Evolutionary conservation across 1,140 invertebrate species (phyloP).

Genomic region (Neodiprion virginianus): DNA sequence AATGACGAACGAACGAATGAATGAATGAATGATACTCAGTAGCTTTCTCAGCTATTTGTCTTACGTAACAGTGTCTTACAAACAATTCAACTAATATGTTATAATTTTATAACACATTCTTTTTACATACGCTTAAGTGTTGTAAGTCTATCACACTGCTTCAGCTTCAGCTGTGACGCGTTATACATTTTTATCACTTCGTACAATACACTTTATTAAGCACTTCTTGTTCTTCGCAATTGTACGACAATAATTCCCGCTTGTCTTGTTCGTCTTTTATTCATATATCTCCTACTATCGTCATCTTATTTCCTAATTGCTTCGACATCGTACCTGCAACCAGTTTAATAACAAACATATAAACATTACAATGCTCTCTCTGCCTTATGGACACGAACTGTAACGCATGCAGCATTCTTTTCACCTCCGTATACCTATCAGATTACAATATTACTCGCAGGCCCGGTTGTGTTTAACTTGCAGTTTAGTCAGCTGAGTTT

Average conservation of each 20-base stretch:
- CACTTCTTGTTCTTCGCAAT: background rate
- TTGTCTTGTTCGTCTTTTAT: conserved; percentile 7
- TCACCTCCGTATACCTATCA: background rate
- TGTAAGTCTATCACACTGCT: background rate
- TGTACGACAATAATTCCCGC: background rate
- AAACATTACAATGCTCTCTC: conserved; percentile 1
- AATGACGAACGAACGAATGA: conserved; percentile 17
- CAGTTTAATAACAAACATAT: conserved; percentile 1
- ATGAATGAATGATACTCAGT: conserved; percentile 9
- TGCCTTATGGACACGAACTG: background rate
- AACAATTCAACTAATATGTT: background rate
- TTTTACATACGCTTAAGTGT: background rate
- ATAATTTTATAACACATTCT: background rate
- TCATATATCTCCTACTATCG: background rate
- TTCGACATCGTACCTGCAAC: background rate
- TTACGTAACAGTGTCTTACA: background rate
- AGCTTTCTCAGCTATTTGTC: conserved; percentile 7
- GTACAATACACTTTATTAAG: background rate
- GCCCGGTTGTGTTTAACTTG: background rate
- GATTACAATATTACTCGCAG: conserved; percentile 1
- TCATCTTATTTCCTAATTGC: background rate
- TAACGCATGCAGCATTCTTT: conserved; percentile 1
- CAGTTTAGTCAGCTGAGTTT: conserved; percentile 7
- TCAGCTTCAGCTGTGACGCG: background rate
- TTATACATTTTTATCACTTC: conserved; percentile 2